Base-by-base conservation (phyloP, 2,888 invertebrate species). In the Choristoneura rosaceana region DNA sequence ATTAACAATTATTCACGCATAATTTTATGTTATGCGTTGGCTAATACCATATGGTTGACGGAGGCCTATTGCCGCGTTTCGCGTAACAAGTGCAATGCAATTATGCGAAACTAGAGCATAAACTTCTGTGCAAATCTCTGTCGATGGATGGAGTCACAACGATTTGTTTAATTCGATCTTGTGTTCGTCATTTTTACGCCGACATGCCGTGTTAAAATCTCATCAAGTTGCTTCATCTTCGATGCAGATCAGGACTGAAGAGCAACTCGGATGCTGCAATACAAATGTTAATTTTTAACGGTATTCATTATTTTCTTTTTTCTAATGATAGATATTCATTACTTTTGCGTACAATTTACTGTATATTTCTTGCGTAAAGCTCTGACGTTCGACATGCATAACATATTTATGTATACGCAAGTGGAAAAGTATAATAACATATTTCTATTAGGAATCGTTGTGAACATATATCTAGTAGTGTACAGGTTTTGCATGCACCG, bases 41-140 rank as follows among this genome's bases (percentile, higher is more conserved):
- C 80, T 79, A 88, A 89, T 81, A 61, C 69, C 71, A 74, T 74
- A 82, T 83, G 81, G 82, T 82, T 79, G 84, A 83, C 79, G 81
- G 81, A 82, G 82, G 82, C 82, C 80, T 84, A 83, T 85, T 84
- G 84, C 82, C 82, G 80, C 78, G 81, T 81, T 84, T 84, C 82
- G 82, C 86, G 82, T 89, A 88, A 88, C 86, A 88, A 89, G 87
- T 89, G 86, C 85, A 85, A 87, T 84, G 84, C 86, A 86, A 88
- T 90, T 90, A 90, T 77, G 76, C 78, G 82, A 89, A 90, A 88
- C 84, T 90, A 80, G 91, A 87, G 87, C 88, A 86, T 85, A 85
- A 64, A 88, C 88, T 83, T 81, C 81, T 80, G 80, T 81, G 81
- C 83, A 84, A 87, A 85, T 84, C 82, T 79, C 80, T 75, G 78